Base-by-base conservation (phyloP, 2,113 vertebrate genomes). In the Miniopterus natalensis region DNA sequence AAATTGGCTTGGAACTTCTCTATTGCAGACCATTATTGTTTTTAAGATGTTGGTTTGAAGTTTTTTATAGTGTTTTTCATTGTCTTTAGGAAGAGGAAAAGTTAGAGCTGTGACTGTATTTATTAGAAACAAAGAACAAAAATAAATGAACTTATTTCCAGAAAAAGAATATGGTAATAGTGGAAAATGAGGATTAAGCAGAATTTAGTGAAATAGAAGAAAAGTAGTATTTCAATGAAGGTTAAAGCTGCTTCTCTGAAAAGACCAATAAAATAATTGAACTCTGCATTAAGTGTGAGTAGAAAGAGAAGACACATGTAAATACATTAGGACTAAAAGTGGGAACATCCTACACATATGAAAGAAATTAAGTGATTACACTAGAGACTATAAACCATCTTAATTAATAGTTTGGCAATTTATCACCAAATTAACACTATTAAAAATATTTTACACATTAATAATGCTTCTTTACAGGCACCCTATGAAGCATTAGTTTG, bases 111-210 rank as follows among this genome's bases (percentile, higher is more conserved):
- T 86, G 68, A 66, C 23, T 83, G n/a, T 29, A 79, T 88, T 90
- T 83, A 55, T 61, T 95, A 55, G 79, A 79, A 95, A 71, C 40
- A 17, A 95, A 88, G 74, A 89, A 94, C n/a, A 88, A 94, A 95
- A 95, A 31, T 88, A 45, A 66, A 29, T 87, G 42, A 79, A 36
- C 10, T 92, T 86, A 89, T 77, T 57, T 84, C 20, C 4, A 36
- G 18, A 14, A 53, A 92, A 77, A 49, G 47, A 79, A 53, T 15
- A 23, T 63, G 83, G 27, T 77, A 31, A 57, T 14, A 42, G 14
- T 74, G 13, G 83, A 80, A 59, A 29, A 27, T 6, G 63, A 7
- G 6, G 36, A 88, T 47, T 84, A 88, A 75, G 21, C 55, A 90
- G 53, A 93, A 71, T 90, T 81, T 83, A 65, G 17, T 93, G 66